Evolutionary conservation across 2,797 vertebrate genomes (phyloP).

Genomic region (Sandelia bainsii): DNA sequence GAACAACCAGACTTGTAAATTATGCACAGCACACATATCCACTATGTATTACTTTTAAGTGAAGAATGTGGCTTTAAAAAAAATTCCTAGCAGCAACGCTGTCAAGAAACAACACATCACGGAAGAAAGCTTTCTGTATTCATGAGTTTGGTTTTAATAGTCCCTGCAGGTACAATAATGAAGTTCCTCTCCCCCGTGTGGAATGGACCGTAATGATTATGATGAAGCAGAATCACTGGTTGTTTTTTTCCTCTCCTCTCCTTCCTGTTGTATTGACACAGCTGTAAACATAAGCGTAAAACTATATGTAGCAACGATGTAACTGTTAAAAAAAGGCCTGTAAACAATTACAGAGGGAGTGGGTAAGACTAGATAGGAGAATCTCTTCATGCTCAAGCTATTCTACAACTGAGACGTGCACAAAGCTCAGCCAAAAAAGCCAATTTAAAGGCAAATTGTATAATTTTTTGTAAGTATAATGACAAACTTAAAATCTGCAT

Average conservation of each 20-base stretch:
- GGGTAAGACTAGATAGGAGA: neutral
- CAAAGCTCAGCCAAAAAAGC: neutral
- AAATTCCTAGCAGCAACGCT: slow-evolving; percentile 38
- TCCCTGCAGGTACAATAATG: slow-evolving; percentile 79
- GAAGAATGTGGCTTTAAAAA: slow-evolving; percentile 56
- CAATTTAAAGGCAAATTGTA: neutral
- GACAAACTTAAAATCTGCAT: neutral
- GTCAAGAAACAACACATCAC: slow-evolving; percentile 51
- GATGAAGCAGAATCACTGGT: slow-evolving; percentile 70
- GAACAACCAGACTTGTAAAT: slow-evolving; percentile 52
- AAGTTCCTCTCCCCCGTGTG: slow-evolving; percentile 76
- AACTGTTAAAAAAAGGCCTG: slow-evolving; percentile 59
- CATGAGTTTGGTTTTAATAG: slow-evolving; percentile 78
- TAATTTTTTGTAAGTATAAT: neutral
- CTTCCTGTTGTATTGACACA: slow-evolving; percentile 57
- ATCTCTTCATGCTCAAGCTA: neutral
- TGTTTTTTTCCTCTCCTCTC: slow-evolving; percentile 9
- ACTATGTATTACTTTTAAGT: slow-evolving; percentile 53
- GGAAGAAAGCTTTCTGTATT: slow-evolving; percentile 76
- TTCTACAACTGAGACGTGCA: neutral
- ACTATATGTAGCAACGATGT: slow-evolving; percentile 66
- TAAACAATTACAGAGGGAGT: slow-evolving; percentile 49
- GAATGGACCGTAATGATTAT: slow-evolving; percentile 78
- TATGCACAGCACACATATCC: slow-evolving; percentile 22
- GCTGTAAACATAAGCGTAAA: slow-evolving; percentile 77